Conservation (phyloP, 2,113 vertebrate genomes). For the Felis chaus region DNA sequence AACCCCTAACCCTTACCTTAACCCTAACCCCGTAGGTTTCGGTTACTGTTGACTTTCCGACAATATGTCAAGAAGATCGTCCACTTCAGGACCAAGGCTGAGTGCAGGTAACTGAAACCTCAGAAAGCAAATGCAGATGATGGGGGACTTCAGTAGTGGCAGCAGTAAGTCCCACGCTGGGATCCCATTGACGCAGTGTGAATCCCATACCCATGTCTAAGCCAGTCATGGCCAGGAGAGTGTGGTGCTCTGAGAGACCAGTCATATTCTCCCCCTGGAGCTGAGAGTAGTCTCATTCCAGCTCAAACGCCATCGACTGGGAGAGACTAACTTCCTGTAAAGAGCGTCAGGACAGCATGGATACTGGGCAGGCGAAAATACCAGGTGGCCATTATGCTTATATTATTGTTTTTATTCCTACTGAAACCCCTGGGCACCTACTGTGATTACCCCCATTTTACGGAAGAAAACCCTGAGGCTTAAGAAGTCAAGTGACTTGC, state of each 20-base stretch:
- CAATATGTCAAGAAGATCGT: background rate
- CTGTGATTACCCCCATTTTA: background rate
- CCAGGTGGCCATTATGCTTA: background rate
- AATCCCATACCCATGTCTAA: background rate
- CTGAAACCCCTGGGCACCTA: background rate
- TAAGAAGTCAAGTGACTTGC: background rate
- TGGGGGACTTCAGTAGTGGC: background rate
- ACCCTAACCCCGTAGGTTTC: background rate
- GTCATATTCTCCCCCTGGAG: background rate
- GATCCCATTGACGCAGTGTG: rapidly evolving
- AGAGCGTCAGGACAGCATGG: background rate
- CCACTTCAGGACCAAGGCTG: too few species aligned
- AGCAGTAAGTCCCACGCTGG: background rate
- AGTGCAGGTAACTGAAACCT: background rate
- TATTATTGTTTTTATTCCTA: background rate
- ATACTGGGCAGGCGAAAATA: background rate
- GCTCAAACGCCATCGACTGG: background rate
- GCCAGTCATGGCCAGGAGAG: background rate
- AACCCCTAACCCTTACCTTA: too few species aligned
- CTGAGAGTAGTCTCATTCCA: background rate
- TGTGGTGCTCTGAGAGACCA: background rate
- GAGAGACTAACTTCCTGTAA: background rate
- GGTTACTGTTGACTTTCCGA: background rate
- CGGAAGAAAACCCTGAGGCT: background rate
- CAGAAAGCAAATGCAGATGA: background rate